Percentiles rank a stretch among this genome's conserved stretches.
These are phyloP conservation scores for Spizaetus ornatus DNA, from an alignment of 2,113 vertebrate species.

Conservation along the genomic window DNA sequence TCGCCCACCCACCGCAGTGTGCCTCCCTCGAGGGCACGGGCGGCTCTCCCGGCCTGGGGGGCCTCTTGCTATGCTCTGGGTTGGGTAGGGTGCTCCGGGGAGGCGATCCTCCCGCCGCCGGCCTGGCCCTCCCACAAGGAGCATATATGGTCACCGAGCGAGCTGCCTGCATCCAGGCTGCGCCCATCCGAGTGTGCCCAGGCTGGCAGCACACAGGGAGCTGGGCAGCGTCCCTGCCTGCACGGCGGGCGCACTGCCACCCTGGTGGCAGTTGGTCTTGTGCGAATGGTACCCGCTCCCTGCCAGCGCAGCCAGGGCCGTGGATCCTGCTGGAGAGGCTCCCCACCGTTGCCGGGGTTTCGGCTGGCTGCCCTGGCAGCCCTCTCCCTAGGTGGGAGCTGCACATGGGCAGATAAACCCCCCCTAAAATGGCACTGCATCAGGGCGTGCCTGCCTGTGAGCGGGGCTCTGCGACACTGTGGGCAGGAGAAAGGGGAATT, in stretches of 20 bases:
- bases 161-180: fast-evolving
- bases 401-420: fast-evolving
- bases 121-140: neutral
- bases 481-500: neutral
- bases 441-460: fast-evolving
- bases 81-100: neutral
- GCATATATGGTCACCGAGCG: neutral
- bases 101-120: fast-evolving
- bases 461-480: fast-evolving
- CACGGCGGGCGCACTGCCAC: fast-evolving
- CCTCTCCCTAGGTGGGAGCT: neutral
- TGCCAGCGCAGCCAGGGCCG: fast-evolving
- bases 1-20: neutral
- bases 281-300: fast-evolving
- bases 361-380: fast-evolving
- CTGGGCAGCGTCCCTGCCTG: neutral
- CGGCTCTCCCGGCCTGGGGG: fast-evolving
- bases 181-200: fast-evolving
- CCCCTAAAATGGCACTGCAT: neutral
- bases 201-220: neutral
- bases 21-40: fast-evolving
- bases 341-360: fast-evolving
- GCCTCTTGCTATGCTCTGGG: neutral
- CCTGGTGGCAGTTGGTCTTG: fast-evolving
- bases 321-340: neutral